Percentiles rank a stretch among this genome's conserved stretches.
These are phyloP conservation scores for Phrynosoma blainvillii DNA, from an alignment of 2,113 vertebrate genomes.

Conservation along the genomic window DNA sequence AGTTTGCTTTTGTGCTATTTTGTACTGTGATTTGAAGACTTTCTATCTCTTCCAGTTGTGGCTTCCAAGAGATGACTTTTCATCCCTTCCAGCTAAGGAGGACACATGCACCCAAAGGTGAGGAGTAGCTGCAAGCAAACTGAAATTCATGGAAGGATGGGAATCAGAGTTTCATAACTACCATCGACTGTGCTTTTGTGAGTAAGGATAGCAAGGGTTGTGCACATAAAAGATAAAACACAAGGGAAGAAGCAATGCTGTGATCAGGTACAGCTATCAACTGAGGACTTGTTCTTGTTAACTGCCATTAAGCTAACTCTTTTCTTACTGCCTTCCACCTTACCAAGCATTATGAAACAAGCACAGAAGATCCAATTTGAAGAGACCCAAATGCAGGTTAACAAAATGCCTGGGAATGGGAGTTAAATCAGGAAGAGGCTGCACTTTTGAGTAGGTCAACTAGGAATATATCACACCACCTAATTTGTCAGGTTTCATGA, in stretches of 20 bases:
- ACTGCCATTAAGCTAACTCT: no score
- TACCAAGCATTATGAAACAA: no score
- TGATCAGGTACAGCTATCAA: fast-evolving
- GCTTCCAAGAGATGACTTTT: not conserved
- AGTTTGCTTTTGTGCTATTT: not conserved
- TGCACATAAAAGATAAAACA: not conserved
- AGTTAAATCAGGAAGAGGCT: no score
- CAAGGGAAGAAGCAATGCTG: not conserved
- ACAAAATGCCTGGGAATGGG: no score
- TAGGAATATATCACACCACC: fast-evolving
- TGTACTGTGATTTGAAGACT: not conserved
- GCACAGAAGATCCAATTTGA: no score
- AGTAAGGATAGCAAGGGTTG: not conserved
- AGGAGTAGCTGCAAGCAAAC: not conserved
- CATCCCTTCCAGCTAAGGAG: not conserved
- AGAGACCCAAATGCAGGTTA: no score
- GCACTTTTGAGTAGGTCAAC: fast-evolving
- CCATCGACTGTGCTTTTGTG: no score
- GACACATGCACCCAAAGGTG: not conserved
- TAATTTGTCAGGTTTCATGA: not conserved
- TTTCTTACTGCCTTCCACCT: no score
- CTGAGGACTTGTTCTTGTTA: not conserved
- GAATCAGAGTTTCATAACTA: not conserved
- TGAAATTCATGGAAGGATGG: not conserved
- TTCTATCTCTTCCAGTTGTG: not conserved